Evolutionary conservation across 2,888 invertebrate species (phyloP).

Genomic region (Trichogramma dendrolimi): DNA sequence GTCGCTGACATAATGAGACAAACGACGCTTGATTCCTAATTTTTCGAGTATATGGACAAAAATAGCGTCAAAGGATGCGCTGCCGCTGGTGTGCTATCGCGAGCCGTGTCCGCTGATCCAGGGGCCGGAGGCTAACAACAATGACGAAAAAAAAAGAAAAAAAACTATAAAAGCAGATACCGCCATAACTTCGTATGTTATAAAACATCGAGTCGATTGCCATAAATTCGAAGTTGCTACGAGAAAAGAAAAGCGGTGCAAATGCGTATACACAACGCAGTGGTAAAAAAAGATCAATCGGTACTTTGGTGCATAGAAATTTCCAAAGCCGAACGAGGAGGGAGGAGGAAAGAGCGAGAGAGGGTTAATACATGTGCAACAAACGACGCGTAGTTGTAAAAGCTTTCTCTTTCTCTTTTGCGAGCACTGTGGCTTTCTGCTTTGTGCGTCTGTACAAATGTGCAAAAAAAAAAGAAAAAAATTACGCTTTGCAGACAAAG

Average conservation of each 20-base stretch:
- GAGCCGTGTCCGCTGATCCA: too few relatives aligned
- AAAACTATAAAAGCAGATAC: too few relatives aligned
- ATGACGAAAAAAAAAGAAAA: too few relatives aligned
- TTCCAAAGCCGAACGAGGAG: background rate
- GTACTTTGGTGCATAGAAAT: conserved; percentile 11
- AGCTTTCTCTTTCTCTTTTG: conserved; percentile 22
- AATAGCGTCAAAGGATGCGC: background rate
- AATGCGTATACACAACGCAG: background rate
- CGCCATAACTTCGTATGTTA: too few relatives aligned
- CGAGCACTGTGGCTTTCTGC: conserved; percentile 1
- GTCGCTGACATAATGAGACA: background rate
- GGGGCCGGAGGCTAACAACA: too few relatives aligned
- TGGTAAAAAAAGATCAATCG: conserved; percentile 24
- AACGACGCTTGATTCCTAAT: background rate
- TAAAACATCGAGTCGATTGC: too few relatives aligned
- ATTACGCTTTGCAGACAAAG: too few relatives aligned
- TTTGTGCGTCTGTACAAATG: conserved; percentile 24
- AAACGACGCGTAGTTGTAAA: conserved; percentile 18
- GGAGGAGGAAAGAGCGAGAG: too few relatives aligned
- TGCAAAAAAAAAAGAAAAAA: conserved; percentile 12
- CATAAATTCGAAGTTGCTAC: too few relatives aligned
- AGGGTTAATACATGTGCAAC: too few relatives aligned
- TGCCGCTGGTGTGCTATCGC: too few relatives aligned
- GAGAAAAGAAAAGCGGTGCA: too few relatives aligned
- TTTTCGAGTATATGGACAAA: background rate